Evolutionary conservation across 2,113 vertebrate genomes (phyloP).

Genomic region (Aviceda subcristata): DNA sequence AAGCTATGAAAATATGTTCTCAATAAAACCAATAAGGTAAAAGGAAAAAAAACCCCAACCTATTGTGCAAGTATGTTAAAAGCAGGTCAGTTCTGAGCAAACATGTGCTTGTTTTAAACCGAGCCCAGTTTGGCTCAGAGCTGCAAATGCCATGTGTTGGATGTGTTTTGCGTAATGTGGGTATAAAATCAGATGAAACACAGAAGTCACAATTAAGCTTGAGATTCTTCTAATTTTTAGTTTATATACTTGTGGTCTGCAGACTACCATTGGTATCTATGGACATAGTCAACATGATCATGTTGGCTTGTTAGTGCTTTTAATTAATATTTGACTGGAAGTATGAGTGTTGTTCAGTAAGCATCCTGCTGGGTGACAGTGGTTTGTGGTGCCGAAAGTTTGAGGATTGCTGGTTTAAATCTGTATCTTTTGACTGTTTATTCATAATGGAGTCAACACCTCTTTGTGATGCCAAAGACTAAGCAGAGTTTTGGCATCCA

Average conservation of each 20-base stretch:
- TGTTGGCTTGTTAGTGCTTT: not conserved
- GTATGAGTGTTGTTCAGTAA: not conserved
- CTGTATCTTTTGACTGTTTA: not conserved
- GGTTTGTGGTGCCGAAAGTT: not conserved
- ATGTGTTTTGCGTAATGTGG: not conserved
- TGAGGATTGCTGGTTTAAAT: not conserved
- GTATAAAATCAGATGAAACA: not conserved
- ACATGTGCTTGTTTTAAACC: not conserved
- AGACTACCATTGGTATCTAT: not conserved
- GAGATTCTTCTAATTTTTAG: not conserved
- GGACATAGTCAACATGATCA: not conserved
- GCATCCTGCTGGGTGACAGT: not conserved
- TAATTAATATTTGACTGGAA: not conserved
- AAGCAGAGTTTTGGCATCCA: not conserved
- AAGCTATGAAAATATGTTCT: not conserved
- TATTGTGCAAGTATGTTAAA: not conserved
- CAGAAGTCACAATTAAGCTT: not conserved
- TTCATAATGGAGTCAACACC: not conserved
- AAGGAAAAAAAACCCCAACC: fast-evolving
- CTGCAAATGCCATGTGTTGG: not conserved
- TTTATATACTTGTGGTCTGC: not conserved
- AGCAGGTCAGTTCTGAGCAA: not conserved
- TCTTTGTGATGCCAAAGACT: not conserved
- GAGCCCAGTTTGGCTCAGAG: not conserved
- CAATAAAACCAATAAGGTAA: not conserved